Base-by-base conservation (phyloP, 2,797 vertebrate species). In the Enteromius radiatus region DNA sequence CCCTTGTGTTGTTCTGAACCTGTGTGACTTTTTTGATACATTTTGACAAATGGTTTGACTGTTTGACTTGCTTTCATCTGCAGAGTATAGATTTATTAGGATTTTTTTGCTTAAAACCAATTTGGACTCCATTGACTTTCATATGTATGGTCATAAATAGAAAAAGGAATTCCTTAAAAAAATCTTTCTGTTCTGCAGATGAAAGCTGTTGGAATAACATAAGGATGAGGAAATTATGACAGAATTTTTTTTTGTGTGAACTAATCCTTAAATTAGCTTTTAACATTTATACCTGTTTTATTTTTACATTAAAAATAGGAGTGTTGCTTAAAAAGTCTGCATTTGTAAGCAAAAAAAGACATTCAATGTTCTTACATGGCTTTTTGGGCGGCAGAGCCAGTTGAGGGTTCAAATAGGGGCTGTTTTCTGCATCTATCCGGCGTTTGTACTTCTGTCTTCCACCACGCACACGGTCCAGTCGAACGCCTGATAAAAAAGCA, bases 381-480 rank as follows among this genome's bases (percentile, higher is more conserved):
- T 99, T 99, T 96, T 99, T 99, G 88, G 97, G 94, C 78, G 98
- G 98, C 91, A 99, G 95, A 90, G 97, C 96, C 93, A 99, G 94
- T 92, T 99, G 98, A 85, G 98, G 98, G 92, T 99, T 99, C 95
- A 99, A 95, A 91, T 98, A 99, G 0, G 97, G 97, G 90, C 97
- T 99, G 93, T 99, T 99, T 93, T 99, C 98, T n/a, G 98, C 98
- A 85, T 99, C 98, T 98, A 99, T 99, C 95, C 98, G 95, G 86
- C 98, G 97, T 91, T 99, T 99, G 91, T 99, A 99, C 93, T 99
- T 99, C 95, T 99, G 98, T 90, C 98, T 96, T 84, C 98, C 98
- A 69, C 98, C 98, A 4, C 98, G 98, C 89, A 99, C 98, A 94
- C 98, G 95, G 95, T 99, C 98, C 87, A 99, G 95, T 87, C 98